phyloP scores from a whole-genome alignment of 2,113 vertebrate species.

The Ochotona princeps region DNA sequence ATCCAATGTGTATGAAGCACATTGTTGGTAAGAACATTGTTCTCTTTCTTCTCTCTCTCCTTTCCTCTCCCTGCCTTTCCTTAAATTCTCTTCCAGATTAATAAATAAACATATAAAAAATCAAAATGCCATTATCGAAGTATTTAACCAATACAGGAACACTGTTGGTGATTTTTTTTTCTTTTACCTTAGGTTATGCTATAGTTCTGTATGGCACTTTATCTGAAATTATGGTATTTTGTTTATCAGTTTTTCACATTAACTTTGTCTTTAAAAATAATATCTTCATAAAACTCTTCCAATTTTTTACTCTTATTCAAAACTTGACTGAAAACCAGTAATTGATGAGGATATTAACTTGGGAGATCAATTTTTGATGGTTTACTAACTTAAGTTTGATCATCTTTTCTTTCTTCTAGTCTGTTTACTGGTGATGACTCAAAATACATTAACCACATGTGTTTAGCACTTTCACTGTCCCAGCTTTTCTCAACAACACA shows the following conservation, averaged over 20 bases:
- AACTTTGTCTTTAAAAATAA: not conserved
- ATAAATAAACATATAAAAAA: not conserved
- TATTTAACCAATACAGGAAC: constrained; percentile 8
- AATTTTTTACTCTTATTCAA: not conserved
- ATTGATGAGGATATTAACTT: not conserved
- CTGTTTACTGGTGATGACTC: not conserved
- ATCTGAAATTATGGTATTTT: constrained; percentile 25
- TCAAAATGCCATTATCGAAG: not conserved
- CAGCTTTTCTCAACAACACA: not conserved
- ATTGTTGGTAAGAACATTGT: no score
- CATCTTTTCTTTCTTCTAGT: not conserved
- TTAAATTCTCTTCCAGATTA: not conserved
- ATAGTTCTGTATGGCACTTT: not conserved
- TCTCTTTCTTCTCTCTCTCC: no score
- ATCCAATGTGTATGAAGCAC: no score
- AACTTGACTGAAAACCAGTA: not conserved
- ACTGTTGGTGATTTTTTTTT: not conserved
- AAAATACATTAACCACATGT: not conserved
- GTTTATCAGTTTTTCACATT: not conserved
- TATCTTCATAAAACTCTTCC: not conserved
- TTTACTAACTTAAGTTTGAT: not conserved
- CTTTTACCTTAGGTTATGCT: not conserved
- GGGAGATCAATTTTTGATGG: not conserved
- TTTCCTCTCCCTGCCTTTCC: no score
- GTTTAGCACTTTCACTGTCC: not conserved